Base-by-base conservation (phyloP, 2,113 vertebrate genomes). In the Saguinus midas region DNA sequence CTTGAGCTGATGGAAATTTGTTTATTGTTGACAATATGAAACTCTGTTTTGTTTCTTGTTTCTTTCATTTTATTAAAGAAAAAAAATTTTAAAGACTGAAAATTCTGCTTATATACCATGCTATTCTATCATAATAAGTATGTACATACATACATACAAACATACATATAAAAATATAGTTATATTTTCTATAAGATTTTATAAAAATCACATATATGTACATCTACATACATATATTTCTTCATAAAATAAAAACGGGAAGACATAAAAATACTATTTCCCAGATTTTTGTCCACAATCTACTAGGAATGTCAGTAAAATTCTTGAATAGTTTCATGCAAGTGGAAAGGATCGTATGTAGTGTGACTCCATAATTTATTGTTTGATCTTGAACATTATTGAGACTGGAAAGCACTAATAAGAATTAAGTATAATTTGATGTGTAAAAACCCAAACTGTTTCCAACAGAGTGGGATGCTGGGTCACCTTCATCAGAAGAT, bases 11-110 rank as follows among this genome's bases (percentile, higher is more conserved):
- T 93, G 40, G 86, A 96, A 96, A 29, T 96, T 96, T 97, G 82
- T 97, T 96, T 94, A 96, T 96, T 96, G 93, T 95, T 96, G 95
- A 90, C 89, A 96, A 96, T 94, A 45, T 91, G 37, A 90, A 85
- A 89, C 76, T 96, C 35, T 75, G 23, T 91, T 83, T 72, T 79
- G 29, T 61, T 95, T 90, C 80, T 87, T 66, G 73, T 92, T 70
- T 80, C 57, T 96, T 94, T 90, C 37, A 37, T 17, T 82, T 90
- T 94, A 83, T 90, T 76, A 72, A 94, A 76, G 45, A 88, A 81
- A 83, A 50, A 52, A 52, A 21, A 2, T 7, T 72, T 29, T 61
- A 50, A 76, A 76, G 52, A 40, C 52, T 92, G 21, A 89, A 61
- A 92, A 87, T 66, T 91, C n/a, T 94, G 68, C 50, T 93, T 87